These are phyloP conservation scores for Panopea generosa DNA, from an alignment of 2,888 invertebrate genomes.

Conservation along the genomic window DNA sequence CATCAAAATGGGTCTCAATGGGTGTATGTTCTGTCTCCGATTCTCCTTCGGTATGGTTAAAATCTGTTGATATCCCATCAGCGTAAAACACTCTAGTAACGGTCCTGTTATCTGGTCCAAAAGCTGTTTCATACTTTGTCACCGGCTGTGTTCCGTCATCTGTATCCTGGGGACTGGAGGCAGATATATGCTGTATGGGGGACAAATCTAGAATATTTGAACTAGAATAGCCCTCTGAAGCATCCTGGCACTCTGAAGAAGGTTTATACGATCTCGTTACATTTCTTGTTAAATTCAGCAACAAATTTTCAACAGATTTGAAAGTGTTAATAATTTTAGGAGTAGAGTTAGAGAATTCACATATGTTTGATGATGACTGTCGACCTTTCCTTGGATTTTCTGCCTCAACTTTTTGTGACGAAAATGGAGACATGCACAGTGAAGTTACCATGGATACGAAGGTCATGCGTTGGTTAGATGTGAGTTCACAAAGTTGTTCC, in stretches of 20 bases:
- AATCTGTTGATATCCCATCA: constrained; percentile 75
- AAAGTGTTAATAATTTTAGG: constrained; percentile 70
- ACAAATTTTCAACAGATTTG: constrained; percentile 82
- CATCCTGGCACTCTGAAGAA: constrained; percentile 63
- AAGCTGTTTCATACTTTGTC: constrained; percentile 78
- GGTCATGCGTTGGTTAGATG: constrained; percentile 35
- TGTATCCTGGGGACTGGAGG: constrained; percentile 43
- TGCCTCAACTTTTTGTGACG: constrained; percentile 40
- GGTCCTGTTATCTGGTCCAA: constrained; percentile 80
- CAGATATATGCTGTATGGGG: constrained; percentile 66
- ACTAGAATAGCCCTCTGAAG: constrained; percentile 58
- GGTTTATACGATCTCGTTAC: constrained; percentile 34
- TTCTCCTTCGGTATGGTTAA: constrained; percentile 66
- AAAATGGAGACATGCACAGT: constrained; percentile 11
- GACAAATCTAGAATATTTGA: constrained; percentile 68
- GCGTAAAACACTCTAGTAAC: constrained; percentile 79
- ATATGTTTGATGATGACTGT: constrained; percentile 22
- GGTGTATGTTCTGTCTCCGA: constrained; percentile 61
- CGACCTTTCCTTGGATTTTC: constrained; percentile 28
- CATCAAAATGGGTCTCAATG: constrained; percentile 75
- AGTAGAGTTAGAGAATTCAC: constrained; percentile 48
- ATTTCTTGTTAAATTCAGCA: constrained; percentile 74
- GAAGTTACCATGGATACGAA: constrained; percentile 16
- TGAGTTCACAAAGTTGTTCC: constrained; percentile 14
- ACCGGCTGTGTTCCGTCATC: constrained; percentile 67